These are phyloP conservation scores for Thereva unica DNA, from an alignment of 2,888 invertebrate species.

Conservation along the genomic window DNA sequence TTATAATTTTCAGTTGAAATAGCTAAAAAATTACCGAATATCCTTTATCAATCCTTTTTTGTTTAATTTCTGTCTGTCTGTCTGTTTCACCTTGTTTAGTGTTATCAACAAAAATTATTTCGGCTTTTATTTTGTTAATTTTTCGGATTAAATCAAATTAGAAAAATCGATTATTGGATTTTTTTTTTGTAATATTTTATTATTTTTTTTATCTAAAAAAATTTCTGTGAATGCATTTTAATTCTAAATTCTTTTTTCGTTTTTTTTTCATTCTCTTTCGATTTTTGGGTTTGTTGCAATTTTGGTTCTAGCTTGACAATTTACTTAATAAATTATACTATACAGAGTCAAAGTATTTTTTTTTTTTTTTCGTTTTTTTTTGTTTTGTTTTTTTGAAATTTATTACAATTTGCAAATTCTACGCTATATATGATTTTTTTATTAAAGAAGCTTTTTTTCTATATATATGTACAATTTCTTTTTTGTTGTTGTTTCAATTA, in stretches of 20 bases:
- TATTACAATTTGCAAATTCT: constrained; percentile 15
- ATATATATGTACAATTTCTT: too few relatives aligned
- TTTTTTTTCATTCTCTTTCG: too few relatives aligned
- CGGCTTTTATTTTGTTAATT: too few relatives aligned
- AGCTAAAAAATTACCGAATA: too few relatives aligned
- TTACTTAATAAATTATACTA: constrained; percentile 6
- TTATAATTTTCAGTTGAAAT: too few relatives aligned
- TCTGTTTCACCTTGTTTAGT: too few relatives aligned
- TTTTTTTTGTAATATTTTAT: constrained; percentile 34
- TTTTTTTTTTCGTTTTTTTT: neutral
- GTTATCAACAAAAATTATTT: too few relatives aligned
- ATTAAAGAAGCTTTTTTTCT: constrained; percentile 13
- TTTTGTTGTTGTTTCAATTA: too few relatives aligned
- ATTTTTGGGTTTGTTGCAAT: too few relatives aligned
- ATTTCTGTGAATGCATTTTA: constrained; percentile 25
- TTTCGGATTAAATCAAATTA: neutral
- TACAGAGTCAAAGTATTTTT: constrained; percentile 33
- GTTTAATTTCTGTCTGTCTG: too few relatives aligned
- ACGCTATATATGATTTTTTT: constrained; percentile 23
- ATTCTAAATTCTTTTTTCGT: constrained; percentile 30
- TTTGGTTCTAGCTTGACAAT: constrained; percentile 15
- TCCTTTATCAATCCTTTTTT: too few relatives aligned
- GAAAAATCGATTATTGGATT: constrained; percentile 34
- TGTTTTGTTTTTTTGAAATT: neutral
- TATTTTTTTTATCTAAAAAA: constrained; percentile 39